These are phyloP conservation scores for Bicyclus anynana DNA, from an alignment of 1,140 invertebrate genomes.

Conservation along the genomic window DNA sequence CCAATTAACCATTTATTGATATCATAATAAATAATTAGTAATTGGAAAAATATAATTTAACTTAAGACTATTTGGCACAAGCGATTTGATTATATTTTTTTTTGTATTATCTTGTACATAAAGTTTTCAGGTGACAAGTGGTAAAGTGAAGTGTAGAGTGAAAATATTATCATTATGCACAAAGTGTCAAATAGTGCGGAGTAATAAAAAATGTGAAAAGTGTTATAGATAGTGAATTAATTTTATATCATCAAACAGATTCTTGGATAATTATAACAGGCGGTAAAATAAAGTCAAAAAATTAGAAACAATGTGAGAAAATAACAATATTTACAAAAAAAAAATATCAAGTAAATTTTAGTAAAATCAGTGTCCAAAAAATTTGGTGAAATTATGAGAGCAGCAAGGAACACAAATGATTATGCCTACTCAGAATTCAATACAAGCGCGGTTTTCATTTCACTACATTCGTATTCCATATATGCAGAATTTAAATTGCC, in stretches of 20 bases:
- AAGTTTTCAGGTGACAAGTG: slow-evolving; percentile 10
- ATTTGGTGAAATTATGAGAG: background rate
- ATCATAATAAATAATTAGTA: slow-evolving; percentile 15
- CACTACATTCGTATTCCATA: slow-evolving; percentile 13
- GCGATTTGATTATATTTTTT: slow-evolving; percentile 38
- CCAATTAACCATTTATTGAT: slow-evolving; percentile 17
- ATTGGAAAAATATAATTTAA: background rate
- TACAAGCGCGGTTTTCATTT: slow-evolving; percentile 31
- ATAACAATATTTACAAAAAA: no score
- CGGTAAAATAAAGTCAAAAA: no score
- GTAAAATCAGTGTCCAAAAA: background rate
- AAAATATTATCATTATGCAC: slow-evolving; percentile 8
- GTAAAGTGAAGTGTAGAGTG: slow-evolving; percentile 56
- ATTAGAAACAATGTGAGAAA: no score
- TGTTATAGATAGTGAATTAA: background rate
- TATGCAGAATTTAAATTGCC: slow-evolving; percentile 4
- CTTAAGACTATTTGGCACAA: slow-evolving; percentile 40
- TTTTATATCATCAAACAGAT: no score
- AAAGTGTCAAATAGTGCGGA: slow-evolving; percentile 35
- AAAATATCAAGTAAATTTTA: background rate
- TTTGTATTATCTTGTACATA: slow-evolving; percentile 17
- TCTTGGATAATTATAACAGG: no score
- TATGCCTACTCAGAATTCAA: slow-evolving; percentile 24
- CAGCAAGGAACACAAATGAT: background rate
- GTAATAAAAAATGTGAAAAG: background rate